phyloP scores from a whole-genome alignment of 2,797 vertebrate genomes.

The Hemibagrus guttatus region DNA sequence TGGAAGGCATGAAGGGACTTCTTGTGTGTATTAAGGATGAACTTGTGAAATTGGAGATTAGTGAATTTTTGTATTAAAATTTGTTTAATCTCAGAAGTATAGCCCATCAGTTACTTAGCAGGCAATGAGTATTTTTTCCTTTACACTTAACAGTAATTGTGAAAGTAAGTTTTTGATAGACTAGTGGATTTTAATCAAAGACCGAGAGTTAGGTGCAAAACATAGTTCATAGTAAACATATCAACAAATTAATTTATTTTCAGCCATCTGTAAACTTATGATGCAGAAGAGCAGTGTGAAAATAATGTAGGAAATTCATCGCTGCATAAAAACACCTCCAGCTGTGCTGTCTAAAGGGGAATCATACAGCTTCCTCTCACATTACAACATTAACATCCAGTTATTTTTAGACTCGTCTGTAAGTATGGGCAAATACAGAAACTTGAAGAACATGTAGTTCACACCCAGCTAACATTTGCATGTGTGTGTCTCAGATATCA shows the following conservation, averaged over 20 bases:
- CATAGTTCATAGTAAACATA: not conserved
- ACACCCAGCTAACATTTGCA: slow-evolving; percentile 20
- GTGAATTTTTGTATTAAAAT: not conserved
- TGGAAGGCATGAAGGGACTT: not conserved
- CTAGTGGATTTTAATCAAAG: not conserved
- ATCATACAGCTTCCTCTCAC: slow-evolving; percentile 26
- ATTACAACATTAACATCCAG: slow-evolving; percentile 54
- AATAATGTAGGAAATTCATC: not conserved
- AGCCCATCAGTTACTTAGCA: not conserved
- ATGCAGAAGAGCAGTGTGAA: not conserved
- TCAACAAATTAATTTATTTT: not conserved
- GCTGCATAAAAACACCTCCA: not conserved
- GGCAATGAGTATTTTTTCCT: not conserved
- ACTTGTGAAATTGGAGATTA: not conserved
- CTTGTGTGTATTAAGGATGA: not conserved
- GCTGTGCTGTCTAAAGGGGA: slow-evolving; percentile 8
- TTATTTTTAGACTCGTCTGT: slow-evolving; percentile 26
- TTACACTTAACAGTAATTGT: not conserved
- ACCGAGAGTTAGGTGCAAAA: not conserved
- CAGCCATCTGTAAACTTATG: slow-evolving; percentile 7
- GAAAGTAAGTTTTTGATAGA: not conserved
- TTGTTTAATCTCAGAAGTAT: slow-evolving; percentile 9
- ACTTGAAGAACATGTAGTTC: slow-evolving; percentile 13
- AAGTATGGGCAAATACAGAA: not conserved
- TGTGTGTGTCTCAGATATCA: not conserved